Conservation (phyloP, 2,113 vertebrate genomes). For the Chionis minor region DNA sequence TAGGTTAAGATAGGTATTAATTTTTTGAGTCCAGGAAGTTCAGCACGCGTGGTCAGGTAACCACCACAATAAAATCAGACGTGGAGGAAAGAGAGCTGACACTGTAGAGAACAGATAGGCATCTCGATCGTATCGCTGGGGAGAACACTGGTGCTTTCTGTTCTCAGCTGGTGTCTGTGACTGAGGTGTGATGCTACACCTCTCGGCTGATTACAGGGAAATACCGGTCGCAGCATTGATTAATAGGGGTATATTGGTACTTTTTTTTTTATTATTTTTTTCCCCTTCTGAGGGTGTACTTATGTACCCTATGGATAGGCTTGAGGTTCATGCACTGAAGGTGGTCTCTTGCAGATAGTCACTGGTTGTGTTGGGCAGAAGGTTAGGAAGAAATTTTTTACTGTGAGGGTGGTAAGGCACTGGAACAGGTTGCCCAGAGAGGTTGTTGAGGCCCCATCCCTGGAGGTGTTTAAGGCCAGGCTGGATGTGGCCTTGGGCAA, state of each 20-base stretch:
- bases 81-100: constrained; percentile 9
- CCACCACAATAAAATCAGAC: background rate
- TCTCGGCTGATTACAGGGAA: background rate
- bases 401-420: no score
- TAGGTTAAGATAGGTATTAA: background rate
- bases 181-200: background rate
- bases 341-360: background rate
- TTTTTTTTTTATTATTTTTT: background rate
- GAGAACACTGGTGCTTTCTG: background rate
- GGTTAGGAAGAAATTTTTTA: no score
- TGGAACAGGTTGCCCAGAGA: no score
- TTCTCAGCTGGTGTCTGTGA: background rate
- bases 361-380: background rate
- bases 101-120: background rate
- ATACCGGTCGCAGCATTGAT: background rate
- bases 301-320: background rate
- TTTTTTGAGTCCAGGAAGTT: background rate
- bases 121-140: background rate
- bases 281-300: background rate
- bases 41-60: background rate
- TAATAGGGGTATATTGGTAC: background rate
- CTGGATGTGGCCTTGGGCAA: no score
- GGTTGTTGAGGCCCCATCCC: no score
- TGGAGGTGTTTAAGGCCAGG: no score
- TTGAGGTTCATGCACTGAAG: background rate